Evolutionary conservation across 35 echinoderm and acorn worm genomes (phyloP).

Genomic region (Ptychodera flava): DNA sequence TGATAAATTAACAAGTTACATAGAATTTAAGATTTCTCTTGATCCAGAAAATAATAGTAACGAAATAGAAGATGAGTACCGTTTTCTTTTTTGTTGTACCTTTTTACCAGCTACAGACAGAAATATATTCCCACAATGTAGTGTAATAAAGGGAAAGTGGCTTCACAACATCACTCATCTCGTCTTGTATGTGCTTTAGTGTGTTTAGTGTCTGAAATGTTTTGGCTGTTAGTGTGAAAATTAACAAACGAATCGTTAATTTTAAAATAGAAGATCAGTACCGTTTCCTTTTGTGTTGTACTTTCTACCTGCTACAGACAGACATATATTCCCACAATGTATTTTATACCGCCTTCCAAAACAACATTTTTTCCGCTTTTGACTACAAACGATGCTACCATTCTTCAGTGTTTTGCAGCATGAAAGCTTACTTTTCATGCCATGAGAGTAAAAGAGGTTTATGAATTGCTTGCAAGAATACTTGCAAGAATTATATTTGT

Average conservation of each 20-base stretch:
- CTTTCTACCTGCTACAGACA: background rate
- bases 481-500: background rate
- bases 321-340: background rate
- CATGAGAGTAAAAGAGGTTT: background rate
- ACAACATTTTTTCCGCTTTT: background rate
- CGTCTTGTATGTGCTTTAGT: background rate
- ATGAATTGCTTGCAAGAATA: background rate
- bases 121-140: background rate
- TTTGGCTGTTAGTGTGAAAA: background rate
- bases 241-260: too few relatives aligned
- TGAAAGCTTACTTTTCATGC: background rate
- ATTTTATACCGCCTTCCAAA: background rate
- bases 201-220: background rate
- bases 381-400: background rate
- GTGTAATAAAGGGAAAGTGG: too few relatives aligned
- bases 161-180: too few relatives aligned
- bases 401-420: background rate
- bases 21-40: background rate
- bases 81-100: too few relatives aligned
- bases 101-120: background rate
- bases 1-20: background rate
- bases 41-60: background rate
- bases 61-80: too few relatives aligned
- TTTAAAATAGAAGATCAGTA: background rate
- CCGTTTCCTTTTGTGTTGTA: background rate